Evolutionary conservation across 2,797 vertebrate genomes (phyloP).

Genomic region (Limosa lapponica): DNA sequence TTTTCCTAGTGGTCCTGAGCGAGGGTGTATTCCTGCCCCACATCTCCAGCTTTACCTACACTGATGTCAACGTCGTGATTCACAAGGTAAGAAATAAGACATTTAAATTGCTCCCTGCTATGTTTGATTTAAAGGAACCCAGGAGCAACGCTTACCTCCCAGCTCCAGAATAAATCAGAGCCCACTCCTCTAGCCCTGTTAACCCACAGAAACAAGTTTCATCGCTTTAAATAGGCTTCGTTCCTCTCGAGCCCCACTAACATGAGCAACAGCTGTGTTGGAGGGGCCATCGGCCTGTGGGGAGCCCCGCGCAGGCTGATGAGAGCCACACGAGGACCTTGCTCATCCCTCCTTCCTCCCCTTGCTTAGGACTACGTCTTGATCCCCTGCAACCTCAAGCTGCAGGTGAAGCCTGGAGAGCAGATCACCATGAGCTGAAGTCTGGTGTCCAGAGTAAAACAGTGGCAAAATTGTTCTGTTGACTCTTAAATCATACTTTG

Average conservation of each 20-base stretch:
- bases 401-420: rapidly evolving
- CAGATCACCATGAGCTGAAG: background rate
- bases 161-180: background rate
- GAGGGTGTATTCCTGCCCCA: constrained; percentile 49
- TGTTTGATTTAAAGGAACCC: background rate
- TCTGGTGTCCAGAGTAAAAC: rapidly evolving
- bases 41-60: background rate
- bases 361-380: constrained; percentile 9
- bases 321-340: rapidly evolving
- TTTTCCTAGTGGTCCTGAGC: background rate
- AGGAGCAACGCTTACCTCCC: background rate
- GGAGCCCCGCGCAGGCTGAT: background rate
- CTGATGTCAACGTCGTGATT: background rate
- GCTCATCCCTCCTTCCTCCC: background rate
- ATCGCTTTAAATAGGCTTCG: rapidly evolving
- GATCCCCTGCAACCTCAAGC: constrained; percentile 40
- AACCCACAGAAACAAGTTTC: background rate
- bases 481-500: rapidly evolving
- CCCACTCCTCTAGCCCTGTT: background rate
- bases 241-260: rapidly evolving
- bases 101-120: background rate
- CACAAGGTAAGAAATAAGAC: constrained; percentile 19
- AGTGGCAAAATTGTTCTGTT: background rate
- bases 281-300: rapidly evolving
- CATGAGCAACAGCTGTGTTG: rapidly evolving